phyloP scores from a whole-genome alignment of 2,888 invertebrate species.

The Scaptomyza parva region DNA sequence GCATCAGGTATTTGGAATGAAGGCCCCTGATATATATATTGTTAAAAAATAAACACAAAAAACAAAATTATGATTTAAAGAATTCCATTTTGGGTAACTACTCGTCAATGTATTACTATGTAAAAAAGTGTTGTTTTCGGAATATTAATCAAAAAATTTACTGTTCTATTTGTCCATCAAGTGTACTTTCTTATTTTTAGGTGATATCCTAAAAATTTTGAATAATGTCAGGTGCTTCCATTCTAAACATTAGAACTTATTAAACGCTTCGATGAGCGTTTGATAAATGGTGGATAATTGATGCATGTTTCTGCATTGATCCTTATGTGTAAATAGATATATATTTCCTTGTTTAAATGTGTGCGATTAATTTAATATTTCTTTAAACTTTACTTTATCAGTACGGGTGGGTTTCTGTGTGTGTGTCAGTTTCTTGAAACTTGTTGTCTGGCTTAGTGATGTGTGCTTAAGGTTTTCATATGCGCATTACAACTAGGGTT shows the following conservation, averaged over 20 bases:
- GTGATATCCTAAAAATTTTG: conserved; percentile 12
- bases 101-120: background rate
- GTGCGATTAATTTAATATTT: conserved; percentile 43
- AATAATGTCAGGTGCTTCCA: conserved; percentile 38
- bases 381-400: conserved; percentile 72
- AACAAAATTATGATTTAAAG: background rate
- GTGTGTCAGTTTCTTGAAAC: conserved; percentile 41
- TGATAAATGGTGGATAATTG: conserved; percentile 46
- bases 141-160: conserved; percentile 3
- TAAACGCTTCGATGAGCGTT: conserved; percentile 17
- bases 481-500: conserved; percentile 24
- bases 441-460: conserved; percentile 40
- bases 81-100: background rate
- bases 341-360: conserved; percentile 11
- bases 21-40: conserved; percentile 14
- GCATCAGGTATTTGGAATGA: conserved; percentile 31
- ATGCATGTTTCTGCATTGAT: conserved; percentile 29
- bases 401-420: conserved; percentile 74
- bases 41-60: too few relatives aligned
- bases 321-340: conserved; percentile 32
- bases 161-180: background rate
- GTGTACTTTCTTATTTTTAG: background rate
- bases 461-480: conserved; percentile 40
- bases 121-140: background rate
- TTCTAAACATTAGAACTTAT: conserved; percentile 36